Base-by-base conservation (phyloP, 2,888 invertebrate species). In the Meiosimyza decipiens region DNA sequence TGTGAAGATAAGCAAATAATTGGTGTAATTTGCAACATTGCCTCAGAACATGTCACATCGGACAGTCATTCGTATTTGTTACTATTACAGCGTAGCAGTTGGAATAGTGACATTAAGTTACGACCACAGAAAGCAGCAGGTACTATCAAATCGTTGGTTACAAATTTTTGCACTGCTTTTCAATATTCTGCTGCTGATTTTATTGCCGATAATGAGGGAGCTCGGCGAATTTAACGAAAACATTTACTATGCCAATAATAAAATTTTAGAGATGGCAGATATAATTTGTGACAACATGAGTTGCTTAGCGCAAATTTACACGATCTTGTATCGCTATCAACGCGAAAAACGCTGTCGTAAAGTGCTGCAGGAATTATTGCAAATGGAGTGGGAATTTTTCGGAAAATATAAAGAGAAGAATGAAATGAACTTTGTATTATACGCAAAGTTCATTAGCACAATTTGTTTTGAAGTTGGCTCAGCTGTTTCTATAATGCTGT, bases 71-170 rank as follows among this genome's bases (percentile, higher is more conserved):
- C 71, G 22, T 18, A 22, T 63, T 15, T 33, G 40, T 49, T 64
- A 71, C 49, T 63, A 63, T 15, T 55, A 47, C 13, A 16, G 40
- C 15, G 47, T 63, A 6, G 18, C 47, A 1, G n/a, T 63, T 16
- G 71, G 71, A 13, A 16, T 64, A n/a, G 13, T 71, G 16, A 62
- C 13, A 15, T 22, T 64, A 9, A 33, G 63, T 9, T 71, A 71
- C n/a, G 49, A 71, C 22, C 55, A 52, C 11, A 15, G 49, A 11
- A 62, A 12, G 11, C n/a, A 22, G 15, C 22, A 18, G 5, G 33
- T 63, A 15, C 54, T 52, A 3, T 6, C 54, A 6, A 63, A 62
- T 40, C 13, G 18, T 28, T 50, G 15, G 12, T 13, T 64, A 15
- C 12, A 47, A 13, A 6, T 64, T 15, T 64, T 22, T n/a, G 6